Evolutionary conservation across 2,113 vertebrate species (phyloP).

Genomic region (Anseranas semipalmata): DNA sequence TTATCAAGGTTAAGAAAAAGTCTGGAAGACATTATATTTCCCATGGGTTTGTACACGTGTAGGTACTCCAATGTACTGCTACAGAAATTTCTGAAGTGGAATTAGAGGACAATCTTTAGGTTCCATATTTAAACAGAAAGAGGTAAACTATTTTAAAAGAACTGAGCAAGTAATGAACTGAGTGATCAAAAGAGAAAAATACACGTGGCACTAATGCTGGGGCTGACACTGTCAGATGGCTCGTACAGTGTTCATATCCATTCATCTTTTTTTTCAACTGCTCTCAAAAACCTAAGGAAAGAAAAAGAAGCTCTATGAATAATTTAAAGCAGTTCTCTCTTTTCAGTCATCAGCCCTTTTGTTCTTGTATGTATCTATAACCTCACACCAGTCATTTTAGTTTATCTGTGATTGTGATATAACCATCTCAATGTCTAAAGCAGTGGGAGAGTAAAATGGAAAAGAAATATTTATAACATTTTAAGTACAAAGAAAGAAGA

Average conservation of each 20-base stretch:
- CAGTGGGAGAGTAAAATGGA: not conserved
- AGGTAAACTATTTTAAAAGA: constrained; percentile 20
- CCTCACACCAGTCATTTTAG: constrained; percentile 40
- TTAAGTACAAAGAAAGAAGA: not conserved
- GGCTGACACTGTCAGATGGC: not conserved
- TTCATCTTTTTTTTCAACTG: constrained; percentile 41
- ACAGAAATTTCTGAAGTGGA: constrained; percentile 10
- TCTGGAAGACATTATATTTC: not conserved
- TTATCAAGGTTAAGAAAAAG: constrained; percentile 16
- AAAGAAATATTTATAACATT: constrained; percentile 24
- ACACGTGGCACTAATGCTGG: not conserved
- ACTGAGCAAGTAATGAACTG: constrained; percentile 5
- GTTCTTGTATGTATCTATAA: constrained; percentile 48
- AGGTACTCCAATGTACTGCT: not conserved
- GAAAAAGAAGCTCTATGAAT: constrained; percentile 56
- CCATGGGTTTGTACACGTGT: not conserved
- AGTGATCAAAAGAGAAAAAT: constrained; percentile 43
- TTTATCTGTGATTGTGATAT: constrained; percentile 18
- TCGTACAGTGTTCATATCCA: constrained; percentile 33
- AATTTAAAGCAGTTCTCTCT: constrained; percentile 50
- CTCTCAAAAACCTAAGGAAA: constrained; percentile 29
- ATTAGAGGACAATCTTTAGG: constrained; percentile 1
- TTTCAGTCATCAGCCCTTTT: constrained; percentile 52
- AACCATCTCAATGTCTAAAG: constrained; percentile 12
- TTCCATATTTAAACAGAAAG: not conserved